These are phyloP conservation scores for Mesembrinibis cayennensis DNA, from an alignment of 2,113 vertebrate species.

Conservation along the genomic window DNA sequence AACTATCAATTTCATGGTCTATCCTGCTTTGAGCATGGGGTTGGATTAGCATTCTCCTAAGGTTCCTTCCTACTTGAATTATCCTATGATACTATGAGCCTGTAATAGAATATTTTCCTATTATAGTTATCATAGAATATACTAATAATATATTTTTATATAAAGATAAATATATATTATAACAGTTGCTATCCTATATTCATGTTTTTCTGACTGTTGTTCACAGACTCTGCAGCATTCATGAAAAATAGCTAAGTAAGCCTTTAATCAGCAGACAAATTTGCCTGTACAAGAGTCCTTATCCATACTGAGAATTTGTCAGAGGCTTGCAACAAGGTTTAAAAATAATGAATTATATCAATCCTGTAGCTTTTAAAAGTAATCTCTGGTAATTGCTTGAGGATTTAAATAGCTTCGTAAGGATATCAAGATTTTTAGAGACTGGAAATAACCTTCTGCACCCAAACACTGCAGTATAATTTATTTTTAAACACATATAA, in stretches of 20 bases:
- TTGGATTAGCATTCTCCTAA: neutral
- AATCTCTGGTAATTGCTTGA: neutral
- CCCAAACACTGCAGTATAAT: neutral
- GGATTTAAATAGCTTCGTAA: neutral
- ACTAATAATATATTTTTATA: neutral
- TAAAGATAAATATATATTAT: neutral
- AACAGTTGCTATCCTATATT: neutral
- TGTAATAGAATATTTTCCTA: neutral
- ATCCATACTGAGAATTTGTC: neutral
- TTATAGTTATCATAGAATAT: neutral
- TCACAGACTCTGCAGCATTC: neutral
- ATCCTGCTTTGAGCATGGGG: neutral
- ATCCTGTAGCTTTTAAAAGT: neutral
- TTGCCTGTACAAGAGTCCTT: neutral
- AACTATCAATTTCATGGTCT: neutral
- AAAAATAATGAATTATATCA: neutral
- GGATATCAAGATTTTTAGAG: neutral
- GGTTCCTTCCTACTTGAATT: neutral
- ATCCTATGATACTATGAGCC: neutral
- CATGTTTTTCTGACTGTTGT: neutral
- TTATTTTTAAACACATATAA: constrained; percentile 1
- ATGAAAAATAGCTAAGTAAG: neutral
- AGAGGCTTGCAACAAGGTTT: neutral
- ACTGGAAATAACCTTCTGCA: neutral
- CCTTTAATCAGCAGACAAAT: neutral